These are phyloP conservation scores for Campopleginae sp. DNA, from an alignment of 2,888 invertebrate species.

Conservation along the genomic window DNA sequence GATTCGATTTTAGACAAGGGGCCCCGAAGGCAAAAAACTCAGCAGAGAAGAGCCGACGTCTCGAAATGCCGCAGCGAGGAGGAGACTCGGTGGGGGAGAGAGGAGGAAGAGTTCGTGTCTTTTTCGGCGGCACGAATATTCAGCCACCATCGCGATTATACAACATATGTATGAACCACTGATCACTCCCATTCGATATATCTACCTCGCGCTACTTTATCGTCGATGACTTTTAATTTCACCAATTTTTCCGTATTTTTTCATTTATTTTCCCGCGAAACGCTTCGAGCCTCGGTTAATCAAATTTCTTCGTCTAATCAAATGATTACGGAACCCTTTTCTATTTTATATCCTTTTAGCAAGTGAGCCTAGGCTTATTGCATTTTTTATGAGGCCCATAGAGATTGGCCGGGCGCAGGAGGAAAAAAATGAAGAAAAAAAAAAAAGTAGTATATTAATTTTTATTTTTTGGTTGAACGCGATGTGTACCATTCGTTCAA, in stretches of 20 bases:
- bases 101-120: slow-evolving; percentile 26
- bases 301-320: not conserved
- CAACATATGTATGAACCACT: slow-evolving; percentile 49
- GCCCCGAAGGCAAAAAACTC: slow-evolving; percentile 53
- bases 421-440: slow-evolving; percentile 5
- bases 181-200: slow-evolving; percentile 49
- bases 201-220: slow-evolving; percentile 22
- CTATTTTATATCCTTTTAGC: not conserved
- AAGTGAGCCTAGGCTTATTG: not conserved
- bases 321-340: not conserved
- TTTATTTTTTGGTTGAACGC: slow-evolving; percentile 40
- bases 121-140: slow-evolving; percentile 57
- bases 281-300: slow-evolving; percentile 11
- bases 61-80: slow-evolving; percentile 46
- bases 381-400: not conserved
- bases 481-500: slow-evolving; percentile 3
- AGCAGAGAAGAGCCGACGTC: slow-evolving; percentile 47
- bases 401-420: slow-evolving; percentile 5
- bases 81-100: slow-evolving; percentile 34
- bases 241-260: slow-evolving; percentile 42
- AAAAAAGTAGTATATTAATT: slow-evolving; percentile 15
- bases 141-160: slow-evolving; percentile 53
- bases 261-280: slow-evolving; percentile 15
- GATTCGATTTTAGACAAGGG: slow-evolving; percentile 78
- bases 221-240: slow-evolving; percentile 18